phyloP scores from a whole-genome alignment of 2,888 invertebrate genomes.

The Allacma fusca region DNA sequence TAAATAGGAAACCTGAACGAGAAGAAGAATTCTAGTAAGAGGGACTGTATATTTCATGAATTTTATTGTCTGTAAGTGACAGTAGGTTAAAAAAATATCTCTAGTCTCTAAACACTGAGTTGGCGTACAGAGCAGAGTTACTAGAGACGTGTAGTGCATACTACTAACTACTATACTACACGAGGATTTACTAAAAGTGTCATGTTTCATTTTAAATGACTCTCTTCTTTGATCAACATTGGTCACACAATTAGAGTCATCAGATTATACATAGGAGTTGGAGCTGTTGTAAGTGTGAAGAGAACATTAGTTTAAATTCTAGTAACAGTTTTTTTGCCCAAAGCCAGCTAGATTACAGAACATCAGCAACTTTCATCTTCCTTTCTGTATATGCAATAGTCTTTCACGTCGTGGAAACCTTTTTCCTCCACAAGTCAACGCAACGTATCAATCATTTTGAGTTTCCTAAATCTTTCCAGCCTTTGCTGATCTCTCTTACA shows the following conservation, averaged over 20 bases:
- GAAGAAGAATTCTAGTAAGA: too few species aligned
- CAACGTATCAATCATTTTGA: slow-evolving; percentile 14
- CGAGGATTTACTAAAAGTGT: background rate
- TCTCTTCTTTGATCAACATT: slow-evolving; percentile 14
- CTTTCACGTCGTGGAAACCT: slow-evolving; percentile 1
- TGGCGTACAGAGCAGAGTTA: too few species aligned
- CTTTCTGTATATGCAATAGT: background rate
- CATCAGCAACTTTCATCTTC: slow-evolving; percentile 21
- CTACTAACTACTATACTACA: background rate
- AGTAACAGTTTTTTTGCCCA: background rate
- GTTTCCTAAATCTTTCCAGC: slow-evolving; percentile 6
- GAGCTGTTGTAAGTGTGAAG: background rate
- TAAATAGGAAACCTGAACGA: too few species aligned
- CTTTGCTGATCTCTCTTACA: background rate
- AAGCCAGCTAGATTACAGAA: background rate
- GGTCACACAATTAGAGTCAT: background rate
- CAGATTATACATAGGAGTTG: background rate
- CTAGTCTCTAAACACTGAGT: too few species aligned
- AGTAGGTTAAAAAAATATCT: too few species aligned
- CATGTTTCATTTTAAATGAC: slow-evolving; percentile 24
- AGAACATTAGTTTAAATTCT: background rate
- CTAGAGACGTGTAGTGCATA: background rate
- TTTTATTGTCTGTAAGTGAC: too few species aligned
- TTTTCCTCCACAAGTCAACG: background rate
- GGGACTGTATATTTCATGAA: too few species aligned